These are phyloP conservation scores for Melanostoma scalare DNA, from an alignment of 2,888 invertebrate genomes.

Conservation along the genomic window DNA sequence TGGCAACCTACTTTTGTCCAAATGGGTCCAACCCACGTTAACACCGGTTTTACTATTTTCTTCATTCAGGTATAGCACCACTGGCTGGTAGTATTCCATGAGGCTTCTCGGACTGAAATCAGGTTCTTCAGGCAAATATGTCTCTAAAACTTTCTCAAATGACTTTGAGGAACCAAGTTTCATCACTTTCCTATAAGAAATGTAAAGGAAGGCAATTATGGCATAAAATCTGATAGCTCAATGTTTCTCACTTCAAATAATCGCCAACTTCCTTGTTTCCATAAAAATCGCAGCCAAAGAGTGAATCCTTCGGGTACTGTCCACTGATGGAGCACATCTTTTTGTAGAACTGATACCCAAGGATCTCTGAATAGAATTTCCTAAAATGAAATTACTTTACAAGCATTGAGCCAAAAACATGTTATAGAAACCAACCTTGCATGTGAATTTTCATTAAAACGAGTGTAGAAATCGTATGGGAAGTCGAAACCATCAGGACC, in stretches of 20 bases:
- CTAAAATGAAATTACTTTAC: background rate
- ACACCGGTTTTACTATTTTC: constrained; percentile 6
- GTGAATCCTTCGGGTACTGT: no score
- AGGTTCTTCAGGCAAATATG: constrained; percentile 87
- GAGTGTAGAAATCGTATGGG: background rate
- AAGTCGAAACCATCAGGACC: background rate
- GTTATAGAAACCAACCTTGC: background rate
- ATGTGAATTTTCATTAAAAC: background rate
- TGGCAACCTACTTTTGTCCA: constrained; percentile 1
- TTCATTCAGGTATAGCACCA: constrained; percentile 81
- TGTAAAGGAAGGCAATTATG: background rate
- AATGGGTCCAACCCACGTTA: constrained; percentile 19
- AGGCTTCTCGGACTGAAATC: constrained; percentile 88
- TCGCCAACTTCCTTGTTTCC: no score
- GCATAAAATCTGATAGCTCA: no score
- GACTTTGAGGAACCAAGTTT: constrained; percentile 86
- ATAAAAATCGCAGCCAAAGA: no score
- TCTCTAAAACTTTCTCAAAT: constrained; percentile 85
- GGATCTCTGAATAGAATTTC: no score
- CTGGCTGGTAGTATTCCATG: constrained; percentile 90
- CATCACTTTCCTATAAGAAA: constrained; percentile 43
- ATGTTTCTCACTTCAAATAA: background rate
- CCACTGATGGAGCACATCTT: no score
- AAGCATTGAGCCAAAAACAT: no score
- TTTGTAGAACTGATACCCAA: no score